Base-by-base conservation (phyloP, 2,888 invertebrate species). In the Drosophila gaucha region DNA sequence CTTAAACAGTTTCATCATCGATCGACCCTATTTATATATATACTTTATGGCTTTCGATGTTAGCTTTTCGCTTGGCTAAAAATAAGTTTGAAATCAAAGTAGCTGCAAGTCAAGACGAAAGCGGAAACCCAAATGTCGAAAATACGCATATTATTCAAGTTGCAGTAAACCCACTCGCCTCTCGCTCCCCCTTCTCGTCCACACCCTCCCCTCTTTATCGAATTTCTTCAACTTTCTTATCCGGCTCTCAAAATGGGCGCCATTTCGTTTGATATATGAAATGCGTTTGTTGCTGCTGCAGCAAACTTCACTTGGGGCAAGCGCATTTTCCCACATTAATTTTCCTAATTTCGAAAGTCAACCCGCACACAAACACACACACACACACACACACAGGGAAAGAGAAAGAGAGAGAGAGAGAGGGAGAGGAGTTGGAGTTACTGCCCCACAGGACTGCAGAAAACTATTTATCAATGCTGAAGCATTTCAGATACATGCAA, bases 391-490 rank as follows among this genome's bases (percentile, higher is more conserved):
- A 18, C 12, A 26, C 5, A 26, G 26, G 6, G 26, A 26, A 2
- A 43, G 26, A 24, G 20, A 5, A 8, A 8, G 30, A 2, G 26
- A 9, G 24, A 3, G 41, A 12, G 8, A 10, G 16, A 8, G 18
- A 3, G 14, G 8, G 28, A 8, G 6, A 22, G 6, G 16, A 6
- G 26, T 12, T 28, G 10, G 8, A 16, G n/a, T 4, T 22, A 41
- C 10, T 41, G 59, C 63, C 86, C 80, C 86, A 63, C 39, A 73
- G 80, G 80, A 83, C 70, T 78, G 67, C 72, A 68, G 58, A 76
- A 58, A 82, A 86, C 88, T 86, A 88, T 88, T 88, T 86, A 88
- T 88, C 89, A 89, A 89, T 85, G 89, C 78, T 86, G 76, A 79
- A 86, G 74, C 80, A 87, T 89, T 85, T 76, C 82, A 86, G 77